These are phyloP conservation scores for Meiosimyza platycephala DNA, from an alignment of 2,888 invertebrate genomes.

Conservation along the genomic window DNA sequence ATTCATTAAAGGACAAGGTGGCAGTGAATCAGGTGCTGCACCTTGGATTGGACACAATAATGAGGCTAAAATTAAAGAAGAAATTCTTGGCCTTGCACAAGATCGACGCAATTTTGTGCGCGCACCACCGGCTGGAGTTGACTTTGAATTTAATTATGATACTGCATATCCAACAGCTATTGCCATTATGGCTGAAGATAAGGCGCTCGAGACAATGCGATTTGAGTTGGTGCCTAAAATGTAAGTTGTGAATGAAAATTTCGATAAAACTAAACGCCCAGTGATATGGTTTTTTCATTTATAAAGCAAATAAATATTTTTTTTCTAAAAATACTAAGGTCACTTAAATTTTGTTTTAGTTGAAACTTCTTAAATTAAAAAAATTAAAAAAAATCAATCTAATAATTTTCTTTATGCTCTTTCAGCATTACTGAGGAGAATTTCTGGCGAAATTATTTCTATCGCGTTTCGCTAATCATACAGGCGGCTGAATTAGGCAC, in stretches of 20 bases:
- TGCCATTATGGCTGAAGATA: constrained; percentile 94
- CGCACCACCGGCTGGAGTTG: constrained; percentile 94
- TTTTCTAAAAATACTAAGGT: too few species aligned
- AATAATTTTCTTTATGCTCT: constrained; percentile 10
- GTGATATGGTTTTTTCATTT: too few species aligned
- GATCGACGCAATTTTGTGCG: constrained; percentile 98
- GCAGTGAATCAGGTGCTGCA: constrained; percentile 76
- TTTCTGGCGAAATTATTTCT: constrained; percentile 99
- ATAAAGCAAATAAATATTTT: too few species aligned
- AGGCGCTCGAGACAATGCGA: constrained; percentile 97
- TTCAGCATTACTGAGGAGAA: constrained; percentile 93
- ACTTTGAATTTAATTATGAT: constrained; percentile 95
- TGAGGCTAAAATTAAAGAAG: constrained; percentile 93
- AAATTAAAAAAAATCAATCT: not conserved
- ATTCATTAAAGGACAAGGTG: constrained; percentile 88
- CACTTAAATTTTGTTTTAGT: not conserved
- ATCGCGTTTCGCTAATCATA: constrained; percentile 97
- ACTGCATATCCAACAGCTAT: constrained; percentile 92
- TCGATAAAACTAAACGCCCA: not conserved
- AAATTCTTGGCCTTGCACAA: constrained; percentile 95
- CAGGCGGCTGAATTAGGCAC: constrained; percentile 86
- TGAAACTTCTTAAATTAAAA: not conserved
- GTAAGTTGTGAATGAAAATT: constrained; percentile 71
- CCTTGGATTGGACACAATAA: constrained; percentile 98
- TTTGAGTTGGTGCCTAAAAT: constrained; percentile 99